Base-by-base conservation (phyloP, 2,888 invertebrate species). In the Plagodis pulveraria region DNA sequence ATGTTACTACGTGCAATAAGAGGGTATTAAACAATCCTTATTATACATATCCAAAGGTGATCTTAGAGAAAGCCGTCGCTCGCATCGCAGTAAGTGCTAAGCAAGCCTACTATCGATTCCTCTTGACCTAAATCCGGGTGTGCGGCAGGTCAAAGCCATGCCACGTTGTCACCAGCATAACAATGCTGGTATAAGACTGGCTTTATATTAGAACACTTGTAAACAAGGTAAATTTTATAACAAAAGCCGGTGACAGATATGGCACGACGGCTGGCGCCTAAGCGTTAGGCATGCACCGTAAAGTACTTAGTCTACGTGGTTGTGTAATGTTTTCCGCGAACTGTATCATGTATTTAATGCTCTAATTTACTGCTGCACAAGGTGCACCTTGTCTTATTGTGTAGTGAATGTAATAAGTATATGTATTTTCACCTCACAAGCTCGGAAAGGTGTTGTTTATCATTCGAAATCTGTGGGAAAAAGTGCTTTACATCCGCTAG, bases 91-190 rank as follows among this genome's bases (percentile, higher is more conserved):
- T 22, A 36, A 55, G 54, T 57, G 62, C 33, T 48, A 49, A 35
- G 42, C 60, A 36, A 62, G 57, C 74, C 74, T 75, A 79, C 77
- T 77, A 90, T 90, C 87, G 89, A 89, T 89, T 84, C 84, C 82
- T 83, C 88, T 89, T 90, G 89, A 89, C 89, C 89, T 71, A 86
- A 84, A 85, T 88, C 74, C 72, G 69, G 36, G 52, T 49, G 45
- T 56, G 49, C 52, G 52, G 32, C 66, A 69, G 89, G 89, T 89
- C 89, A 89, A 91, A 88, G 88, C 84, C 89, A 80, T 80, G 86
- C 81, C 77, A 67, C 72, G 72, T 69, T 49, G 53, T 48, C 62
- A 61, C 68, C 77, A 65, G 83, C 81, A 86, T 86, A 66, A 64
- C 65, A 70, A 67, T 63, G 53, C 51, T 48, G 38, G 51, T 57